A percentile compares a stretch with the other conserved stretches of the same genome.
Conservation (phyloP, 2,797 vertebrate species). For the Pseudochirops corinnae region DNA sequence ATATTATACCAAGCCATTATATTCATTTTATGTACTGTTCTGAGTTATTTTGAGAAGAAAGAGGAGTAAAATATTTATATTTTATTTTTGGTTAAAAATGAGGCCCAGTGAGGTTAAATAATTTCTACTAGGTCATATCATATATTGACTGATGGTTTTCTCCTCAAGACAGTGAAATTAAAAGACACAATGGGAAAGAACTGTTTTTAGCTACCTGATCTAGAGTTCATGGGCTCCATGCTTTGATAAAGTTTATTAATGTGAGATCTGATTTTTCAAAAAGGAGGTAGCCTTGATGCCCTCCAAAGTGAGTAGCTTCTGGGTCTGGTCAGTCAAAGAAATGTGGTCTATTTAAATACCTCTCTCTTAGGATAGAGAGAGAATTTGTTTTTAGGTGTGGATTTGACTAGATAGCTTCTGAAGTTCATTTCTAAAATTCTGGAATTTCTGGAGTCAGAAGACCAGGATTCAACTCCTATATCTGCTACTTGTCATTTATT, state of each 20-base stretch:
- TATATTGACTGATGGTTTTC: neutral
- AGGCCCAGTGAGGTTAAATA: neutral
- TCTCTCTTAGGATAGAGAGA: neutral
- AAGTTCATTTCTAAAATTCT: neutral
- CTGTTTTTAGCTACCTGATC: neutral
- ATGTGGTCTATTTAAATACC: neutral
- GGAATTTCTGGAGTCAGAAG: neutral
- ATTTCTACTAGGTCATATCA: slow-evolving; percentile 24
- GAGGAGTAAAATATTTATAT: neutral
- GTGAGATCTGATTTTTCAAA: neutral
- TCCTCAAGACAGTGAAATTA: neutral
- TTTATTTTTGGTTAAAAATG: slow-evolving; percentile 45
- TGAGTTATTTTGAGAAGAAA: neutral
- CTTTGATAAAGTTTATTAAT: neutral
- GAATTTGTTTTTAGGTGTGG: neutral
- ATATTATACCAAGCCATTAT: slow-evolving; percentile 11
- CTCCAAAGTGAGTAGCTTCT: neutral
- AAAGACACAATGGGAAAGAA: neutral
- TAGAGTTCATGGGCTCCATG: neutral
- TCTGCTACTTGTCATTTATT: neutral
- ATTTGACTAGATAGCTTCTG: neutral
- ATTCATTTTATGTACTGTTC: slow-evolving; percentile 45
- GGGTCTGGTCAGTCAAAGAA: neutral
- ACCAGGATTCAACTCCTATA: neutral
- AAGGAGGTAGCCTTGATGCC: neutral